Evolutionary conservation across 1,140 invertebrate species (phyloP).

Genomic region (Trissolcus basalis): DNA sequence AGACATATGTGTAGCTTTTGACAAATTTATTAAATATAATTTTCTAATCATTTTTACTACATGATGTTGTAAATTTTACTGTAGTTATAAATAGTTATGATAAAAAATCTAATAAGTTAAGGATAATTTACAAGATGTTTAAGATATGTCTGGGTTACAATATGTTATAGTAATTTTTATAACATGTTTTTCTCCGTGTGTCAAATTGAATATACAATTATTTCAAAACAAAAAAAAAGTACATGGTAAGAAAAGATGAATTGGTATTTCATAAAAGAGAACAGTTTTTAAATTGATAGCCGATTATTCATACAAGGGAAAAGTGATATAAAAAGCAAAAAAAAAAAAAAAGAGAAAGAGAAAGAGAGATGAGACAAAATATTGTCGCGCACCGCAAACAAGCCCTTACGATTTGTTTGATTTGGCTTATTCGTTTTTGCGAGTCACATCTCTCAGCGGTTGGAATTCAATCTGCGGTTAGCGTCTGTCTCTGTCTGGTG

Average conservation of each 20-base stretch:
- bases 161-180: no score
- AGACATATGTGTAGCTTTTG: no score
- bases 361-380: background rate
- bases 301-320: constrained; percentile 27
- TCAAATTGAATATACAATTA: no score
- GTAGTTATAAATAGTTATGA: no score
- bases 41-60: no score
- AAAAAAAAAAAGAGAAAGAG: background rate
- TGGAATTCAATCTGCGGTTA: constrained; percentile 68
- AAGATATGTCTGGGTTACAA: no score
- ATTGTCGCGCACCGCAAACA: constrained; percentile 40
- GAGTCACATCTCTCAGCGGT: constrained; percentile 63
- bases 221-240: no score
- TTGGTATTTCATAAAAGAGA: constrained; percentile 59
- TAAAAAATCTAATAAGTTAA: constrained; percentile 66
- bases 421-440: constrained; percentile 70
- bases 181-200: no score
- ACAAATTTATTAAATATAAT: no score
- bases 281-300: constrained; percentile 47
- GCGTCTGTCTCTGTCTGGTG: constrained; percentile 11
- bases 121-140: no score
- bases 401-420: constrained; percentile 67
- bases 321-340: background rate
- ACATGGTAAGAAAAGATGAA: no score
- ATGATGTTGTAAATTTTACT: no score